Evolutionary conservation across 2,113 vertebrate genomes (phyloP), one percentile per base, ranked within the genome.

Genomic region (Pao palembangensis): DNA sequence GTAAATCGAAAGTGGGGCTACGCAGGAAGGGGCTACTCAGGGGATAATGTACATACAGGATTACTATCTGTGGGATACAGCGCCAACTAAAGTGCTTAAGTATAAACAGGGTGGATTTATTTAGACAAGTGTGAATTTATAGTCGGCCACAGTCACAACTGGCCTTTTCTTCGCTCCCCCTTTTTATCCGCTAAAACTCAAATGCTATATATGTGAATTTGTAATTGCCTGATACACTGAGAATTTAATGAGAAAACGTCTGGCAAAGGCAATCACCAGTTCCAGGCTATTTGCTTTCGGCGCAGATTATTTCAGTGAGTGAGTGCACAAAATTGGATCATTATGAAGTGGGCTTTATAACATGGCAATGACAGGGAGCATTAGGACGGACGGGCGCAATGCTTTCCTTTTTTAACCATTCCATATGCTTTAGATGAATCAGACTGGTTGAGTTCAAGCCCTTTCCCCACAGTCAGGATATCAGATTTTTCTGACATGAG

Each of bases 171-270:
- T 0, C 34, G 8, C 55, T 31, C 18, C 28, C 28, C 18, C 41
- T 64, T 38, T 58, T 55, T 67, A 61, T 71, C 56, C 41, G 16
- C 48, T 42, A 41, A 50, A 51, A 17, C 70, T 77, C 61, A 49
- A 63, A 82, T 63, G 28, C 50, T 38, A 23, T 38, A 52, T 18
- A 51, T 67, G 73, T 75, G 61, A 8, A 55, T 56, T 55, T 49
- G 65, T 81, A 74, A 81, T 76, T 76, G 68, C 52, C 67, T 73
- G 65, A 78, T 78, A 78, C 62, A 46, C 68, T 52, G 48, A 23
- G 55, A 70, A 55, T 72, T 74, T 72, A 78, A 83, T 79, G 75
- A 79, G 73, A 79, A 86, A 81, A 73, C 67, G 63, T 77, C 74
- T 75, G 69, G 72, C 38, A 66, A 61, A 74, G 70, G 61, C 73